A percentile compares a stretch with the other conserved stretches of the same genome.
Conservation (phyloP, 2,888 invertebrate genomes). For the Carterocephalus palaemon region DNA sequence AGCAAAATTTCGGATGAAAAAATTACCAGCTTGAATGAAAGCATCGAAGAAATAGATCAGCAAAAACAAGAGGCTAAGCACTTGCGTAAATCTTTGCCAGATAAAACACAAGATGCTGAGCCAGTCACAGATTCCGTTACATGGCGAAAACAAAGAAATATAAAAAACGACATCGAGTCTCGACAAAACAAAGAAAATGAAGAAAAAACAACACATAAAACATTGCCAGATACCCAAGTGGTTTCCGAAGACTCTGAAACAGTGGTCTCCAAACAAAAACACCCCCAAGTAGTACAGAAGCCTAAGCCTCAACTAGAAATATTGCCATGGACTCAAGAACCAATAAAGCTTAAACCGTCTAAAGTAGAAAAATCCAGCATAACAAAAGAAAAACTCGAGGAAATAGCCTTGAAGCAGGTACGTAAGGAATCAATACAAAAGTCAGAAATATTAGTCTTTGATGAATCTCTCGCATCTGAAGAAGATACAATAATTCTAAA, state of each 20-base stretch:
- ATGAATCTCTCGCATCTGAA: slow-evolving; percentile 77
- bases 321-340: slow-evolving; percentile 81
- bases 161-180: background rate
- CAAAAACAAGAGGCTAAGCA: slow-evolving; percentile 37
- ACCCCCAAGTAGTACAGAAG: slow-evolving; percentile 7
- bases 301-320: slow-evolving; percentile 41
- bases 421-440: slow-evolving; percentile 60
- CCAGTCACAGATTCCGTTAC: background rate
- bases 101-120: slow-evolving; percentile 23
- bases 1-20: slow-evolving; percentile 32
- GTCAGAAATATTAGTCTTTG: slow-evolving; percentile 56
- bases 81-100: slow-evolving; percentile 45
- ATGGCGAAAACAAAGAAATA: background rate
- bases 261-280: slow-evolving; percentile 22
- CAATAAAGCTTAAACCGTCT: slow-evolving; percentile 79
- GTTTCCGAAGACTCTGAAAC: slow-evolving; percentile 11
- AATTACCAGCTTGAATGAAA: slow-evolving; percentile 29
- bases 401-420: slow-evolving; percentile 57
- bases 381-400: slow-evolving; percentile 75
- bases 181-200: slow-evolving; percentile 27
- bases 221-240: slow-evolving; percentile 19
- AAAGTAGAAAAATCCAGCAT: slow-evolving; percentile 77
- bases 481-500: slow-evolving; percentile 80
- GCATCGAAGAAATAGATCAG: slow-evolving; percentile 19
- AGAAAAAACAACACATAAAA: slow-evolving; percentile 36